These are phyloP conservation scores for Zelostemma sp. DNA, from an alignment of 1,140 invertebrate species.

Conservation along the genomic window DNA sequence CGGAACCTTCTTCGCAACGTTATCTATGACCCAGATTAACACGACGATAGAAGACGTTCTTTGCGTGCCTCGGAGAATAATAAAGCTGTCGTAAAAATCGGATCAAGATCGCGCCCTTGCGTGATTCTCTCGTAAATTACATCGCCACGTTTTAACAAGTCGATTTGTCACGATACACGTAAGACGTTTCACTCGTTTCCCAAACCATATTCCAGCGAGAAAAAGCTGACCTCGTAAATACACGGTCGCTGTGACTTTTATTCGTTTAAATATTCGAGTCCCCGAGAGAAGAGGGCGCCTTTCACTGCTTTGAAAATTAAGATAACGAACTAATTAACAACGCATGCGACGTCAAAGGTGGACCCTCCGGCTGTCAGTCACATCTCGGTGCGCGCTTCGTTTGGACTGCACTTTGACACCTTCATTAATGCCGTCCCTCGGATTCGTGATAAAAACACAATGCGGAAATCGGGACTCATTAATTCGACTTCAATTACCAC, in stretches of 20 bases:
- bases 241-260: too few species aligned
- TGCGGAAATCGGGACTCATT: conserved; percentile 4
- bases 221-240: too few species aligned
- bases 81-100: conserved; percentile 19
- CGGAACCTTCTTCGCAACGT: conserved; percentile 38
- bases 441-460: too few species aligned
- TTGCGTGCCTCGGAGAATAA: conserved; percentile 21
- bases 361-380: neutral
- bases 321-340: conserved; percentile 45
- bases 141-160: conserved; percentile 10
- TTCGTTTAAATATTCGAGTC: too few species aligned
- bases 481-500: too few species aligned
- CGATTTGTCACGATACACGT: too few species aligned
- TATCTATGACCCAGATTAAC: conserved; percentile 46
- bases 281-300: too few species aligned
- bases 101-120: conserved; percentile 7
- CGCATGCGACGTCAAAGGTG: conserved; percentile 32
- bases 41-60: conserved; percentile 7
- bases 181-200: too few species aligned
- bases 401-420: neutral
- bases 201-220: too few species aligned
- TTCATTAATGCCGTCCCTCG: neutral
- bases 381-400: neutral
- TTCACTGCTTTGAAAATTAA: neutral
- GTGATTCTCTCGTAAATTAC: conserved; percentile 14